Conservation (phyloP, 2,797 vertebrate genomes). For the Phoxinus dragarum region DNA sequence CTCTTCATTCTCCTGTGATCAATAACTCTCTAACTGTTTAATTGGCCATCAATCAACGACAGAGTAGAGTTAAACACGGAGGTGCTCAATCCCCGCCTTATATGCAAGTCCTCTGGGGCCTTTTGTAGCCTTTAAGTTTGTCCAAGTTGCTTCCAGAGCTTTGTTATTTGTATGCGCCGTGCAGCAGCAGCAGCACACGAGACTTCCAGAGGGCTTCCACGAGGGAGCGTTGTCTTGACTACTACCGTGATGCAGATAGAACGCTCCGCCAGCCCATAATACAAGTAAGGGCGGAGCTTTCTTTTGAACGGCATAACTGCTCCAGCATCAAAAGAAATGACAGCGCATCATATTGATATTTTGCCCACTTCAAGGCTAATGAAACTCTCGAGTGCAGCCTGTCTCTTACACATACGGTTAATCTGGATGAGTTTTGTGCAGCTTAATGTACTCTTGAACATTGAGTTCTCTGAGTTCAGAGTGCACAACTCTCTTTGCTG, state of each 20-base stretch:
- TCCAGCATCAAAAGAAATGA: slow-evolving; percentile 24
- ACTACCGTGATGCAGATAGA: slow-evolving; percentile 22
- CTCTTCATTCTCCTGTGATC: slow-evolving; percentile 74
- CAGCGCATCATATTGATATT: slow-evolving; percentile 36
- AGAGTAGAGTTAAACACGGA: slow-evolving; percentile 74
- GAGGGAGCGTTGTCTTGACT: slow-evolving; percentile 73
- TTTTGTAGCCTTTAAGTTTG: slow-evolving; percentile 74
- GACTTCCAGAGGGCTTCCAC: slow-evolving; percentile 77
- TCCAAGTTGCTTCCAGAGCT: slow-evolving; percentile 71
- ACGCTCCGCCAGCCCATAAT: slow-evolving; percentile 34
- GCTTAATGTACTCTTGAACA: slow-evolving; percentile 7
- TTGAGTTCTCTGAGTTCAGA: background rate
- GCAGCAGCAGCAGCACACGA: slow-evolving; percentile 67
- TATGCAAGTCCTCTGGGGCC: slow-evolving; percentile 76
- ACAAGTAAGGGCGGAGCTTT: slow-evolving; percentile 7
- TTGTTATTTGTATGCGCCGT: slow-evolving; percentile 77
- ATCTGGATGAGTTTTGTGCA: slow-evolving; percentile 3
- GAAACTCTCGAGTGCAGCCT: background rate
- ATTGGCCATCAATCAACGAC: slow-evolving; percentile 84
- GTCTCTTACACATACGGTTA: slow-evolving; percentile 4
- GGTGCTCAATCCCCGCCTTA: slow-evolving; percentile 79
- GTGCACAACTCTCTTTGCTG: background rate
- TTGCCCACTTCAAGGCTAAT: slow-evolving; percentile 34
- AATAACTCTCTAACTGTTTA: slow-evolving; percentile 79
- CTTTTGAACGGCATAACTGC: slow-evolving; percentile 9